Conservation (phyloP, 64 coral and sea anemone genomes). For the Acropora tenuis region DNA sequence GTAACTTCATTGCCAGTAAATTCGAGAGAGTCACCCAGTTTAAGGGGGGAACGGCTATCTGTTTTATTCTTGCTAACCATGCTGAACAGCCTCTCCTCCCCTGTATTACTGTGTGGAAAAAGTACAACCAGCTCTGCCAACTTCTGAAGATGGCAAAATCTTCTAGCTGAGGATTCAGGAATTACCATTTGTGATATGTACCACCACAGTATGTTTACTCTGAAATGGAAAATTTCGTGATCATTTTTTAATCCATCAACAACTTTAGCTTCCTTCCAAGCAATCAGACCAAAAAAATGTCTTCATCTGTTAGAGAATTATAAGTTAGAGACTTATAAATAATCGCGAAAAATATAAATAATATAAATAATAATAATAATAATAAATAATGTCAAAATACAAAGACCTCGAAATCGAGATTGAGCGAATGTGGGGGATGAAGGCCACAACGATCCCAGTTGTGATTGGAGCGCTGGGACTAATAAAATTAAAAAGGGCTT, state of each 20-base stretch:
- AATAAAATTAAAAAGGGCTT: no score
- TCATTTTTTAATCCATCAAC: slow-evolving; percentile 48
- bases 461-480: no score
- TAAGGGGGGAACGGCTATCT: slow-evolving; percentile 19
- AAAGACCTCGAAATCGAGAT: no score
- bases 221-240: slow-evolving; percentile 53
- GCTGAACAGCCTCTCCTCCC: slow-evolving; percentile 56
- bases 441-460: no score
- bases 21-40: slow-evolving; percentile 42
- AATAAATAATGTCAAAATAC: no score
- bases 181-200: slow-evolving; percentile 43
- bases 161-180: slow-evolving; percentile 47
- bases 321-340: no score
- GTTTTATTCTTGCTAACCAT: slow-evolving; percentile 57
- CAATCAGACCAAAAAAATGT: background rate
- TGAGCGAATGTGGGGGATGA: no score
- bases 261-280: slow-evolving; percentile 63
- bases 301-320: no score
- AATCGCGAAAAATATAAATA: no score
- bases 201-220: slow-evolving; percentile 59
- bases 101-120: slow-evolving; percentile 67
- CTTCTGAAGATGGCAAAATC: slow-evolving; percentile 24
- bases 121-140: slow-evolving; percentile 35
- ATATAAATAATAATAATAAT: no score
- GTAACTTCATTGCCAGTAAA: slow-evolving; percentile 48